These are phyloP conservation scores for Orthonevra nobilis DNA, from an alignment of 2,888 invertebrate species.

Conservation along the genomic window DNA sequence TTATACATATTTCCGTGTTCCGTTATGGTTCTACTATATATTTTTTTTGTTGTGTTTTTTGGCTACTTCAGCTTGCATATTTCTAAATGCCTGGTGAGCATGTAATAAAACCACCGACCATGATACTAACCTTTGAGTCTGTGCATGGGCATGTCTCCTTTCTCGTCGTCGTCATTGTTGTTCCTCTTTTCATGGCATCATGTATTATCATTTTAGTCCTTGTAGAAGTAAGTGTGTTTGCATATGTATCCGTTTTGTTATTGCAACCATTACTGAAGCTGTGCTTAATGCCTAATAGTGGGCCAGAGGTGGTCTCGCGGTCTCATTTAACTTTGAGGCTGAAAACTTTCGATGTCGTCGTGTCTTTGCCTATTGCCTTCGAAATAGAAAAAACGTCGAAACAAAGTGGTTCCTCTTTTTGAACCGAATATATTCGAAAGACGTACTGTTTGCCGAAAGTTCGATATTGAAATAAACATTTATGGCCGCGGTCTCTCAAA, in stretches of 20 bases:
- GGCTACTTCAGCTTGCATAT: constrained; percentile 56
- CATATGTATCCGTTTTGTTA: constrained; percentile 67
- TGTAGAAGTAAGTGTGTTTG: constrained; percentile 57
- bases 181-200: constrained; percentile 46
- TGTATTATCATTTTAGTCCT: constrained; percentile 55
- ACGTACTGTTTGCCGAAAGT: no score
- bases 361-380: no score
- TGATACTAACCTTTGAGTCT: constrained; percentile 57
- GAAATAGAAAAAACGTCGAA: no score
- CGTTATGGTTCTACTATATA: constrained; percentile 1
- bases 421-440: no score
- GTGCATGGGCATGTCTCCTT: constrained; percentile 4
- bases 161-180: constrained; percentile 47
- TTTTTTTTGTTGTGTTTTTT: neutral
- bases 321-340: constrained; percentile 30
- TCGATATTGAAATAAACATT: no score
- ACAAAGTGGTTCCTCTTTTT: no score
- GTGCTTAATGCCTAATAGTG: constrained; percentile 64
- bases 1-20: constrained; percentile 56
- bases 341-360: constrained; percentile 46
- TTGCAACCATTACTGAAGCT: constrained; percentile 62
- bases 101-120: constrained; percentile 69
- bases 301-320: constrained; percentile 13
- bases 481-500: no score
- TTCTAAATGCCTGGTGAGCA: constrained; percentile 70